These are phyloP conservation scores for Macroramphosus scolopax DNA, from an alignment of 2,797 vertebrate genomes.

Conservation along the genomic window DNA sequence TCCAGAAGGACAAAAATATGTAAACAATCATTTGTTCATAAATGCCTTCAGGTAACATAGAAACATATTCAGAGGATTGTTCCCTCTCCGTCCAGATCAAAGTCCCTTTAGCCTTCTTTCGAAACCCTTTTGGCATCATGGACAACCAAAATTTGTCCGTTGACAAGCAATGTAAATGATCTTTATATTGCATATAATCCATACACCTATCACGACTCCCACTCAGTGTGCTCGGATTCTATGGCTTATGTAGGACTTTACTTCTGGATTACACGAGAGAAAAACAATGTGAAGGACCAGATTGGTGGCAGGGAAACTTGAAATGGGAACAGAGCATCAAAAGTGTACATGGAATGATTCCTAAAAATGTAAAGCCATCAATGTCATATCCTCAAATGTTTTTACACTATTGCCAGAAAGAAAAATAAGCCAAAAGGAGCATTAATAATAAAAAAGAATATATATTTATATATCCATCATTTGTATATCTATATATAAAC, in stretches of 20 bases:
- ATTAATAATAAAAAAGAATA: conserved; percentile 75
- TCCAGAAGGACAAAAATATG: conserved; percentile 46
- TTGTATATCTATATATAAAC: conserved; percentile 81
- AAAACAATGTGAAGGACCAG: conserved; percentile 26
- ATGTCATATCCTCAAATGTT: conserved; percentile 65
- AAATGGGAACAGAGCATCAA: conserved; percentile 42
- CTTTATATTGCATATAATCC: conserved; percentile 57
- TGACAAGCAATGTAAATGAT: conserved; percentile 26
- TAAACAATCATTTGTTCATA: conserved; percentile 70
- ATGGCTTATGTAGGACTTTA: conserved; percentile 46
- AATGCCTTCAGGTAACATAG: conserved; percentile 51
- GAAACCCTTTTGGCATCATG: conserved; percentile 47
- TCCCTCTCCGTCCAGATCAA: conserved; percentile 39
- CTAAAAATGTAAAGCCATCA: conserved; percentile 63
- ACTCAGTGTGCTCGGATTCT: conserved; percentile 42
- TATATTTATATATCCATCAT: conserved; percentile 75
- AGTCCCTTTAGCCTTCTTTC: conserved; percentile 44
- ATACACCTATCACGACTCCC: conserved; percentile 26
- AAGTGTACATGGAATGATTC: conserved; percentile 69
- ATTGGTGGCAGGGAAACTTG: conserved; percentile 18
- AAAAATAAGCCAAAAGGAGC: conserved; percentile 54
- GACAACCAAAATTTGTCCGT: conserved; percentile 28
- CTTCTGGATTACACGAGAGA: conserved; percentile 38
- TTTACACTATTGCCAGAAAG: conserved; percentile 75
- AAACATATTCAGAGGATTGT: conserved; percentile 23